These are phyloP conservation scores for Poecilia latipinna DNA, from an alignment of 2,113 vertebrate genomes.

Conservation along the genomic window DNA sequence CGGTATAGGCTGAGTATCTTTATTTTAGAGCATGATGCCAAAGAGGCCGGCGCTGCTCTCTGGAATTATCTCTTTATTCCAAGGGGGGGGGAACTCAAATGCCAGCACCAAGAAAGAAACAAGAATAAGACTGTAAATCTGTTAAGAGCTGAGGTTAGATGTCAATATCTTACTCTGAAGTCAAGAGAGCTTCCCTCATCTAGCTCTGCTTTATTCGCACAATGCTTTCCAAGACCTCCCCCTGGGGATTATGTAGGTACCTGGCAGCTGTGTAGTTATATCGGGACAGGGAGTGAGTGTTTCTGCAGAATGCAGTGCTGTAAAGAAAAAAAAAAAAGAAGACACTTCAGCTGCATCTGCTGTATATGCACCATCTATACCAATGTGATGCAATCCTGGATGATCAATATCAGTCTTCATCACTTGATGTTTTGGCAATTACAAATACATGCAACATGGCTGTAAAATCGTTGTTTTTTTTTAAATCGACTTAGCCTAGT, in stretches of 20 bases:
- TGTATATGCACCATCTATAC: constrained; percentile 31
- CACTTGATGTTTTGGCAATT: neutral
- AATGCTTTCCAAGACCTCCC: constrained; percentile 43
- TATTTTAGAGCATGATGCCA: constrained; percentile 11
- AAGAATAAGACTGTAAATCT: constrained; percentile 52
- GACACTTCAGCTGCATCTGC: constrained; percentile 48
- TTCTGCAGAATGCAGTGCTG: constrained; percentile 56
- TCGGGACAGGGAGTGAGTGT: constrained; percentile 45
- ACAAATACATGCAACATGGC: neutral
- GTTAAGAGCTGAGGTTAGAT: constrained; percentile 54
- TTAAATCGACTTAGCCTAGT: constrained; percentile 2
- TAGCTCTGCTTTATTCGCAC: constrained; percentile 52
- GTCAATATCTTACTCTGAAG: constrained; percentile 58
- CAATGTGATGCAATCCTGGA: constrained; percentile 7
- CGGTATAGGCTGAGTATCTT: constrained; percentile 17
- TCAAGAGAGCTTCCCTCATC: constrained; percentile 49
- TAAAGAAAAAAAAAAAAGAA: constrained; percentile 7
- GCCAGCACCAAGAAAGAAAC: constrained; percentile 32
- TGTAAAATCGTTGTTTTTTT: neutral
- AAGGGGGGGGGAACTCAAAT: constrained; percentile 3
- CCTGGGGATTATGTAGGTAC: constrained; percentile 44
- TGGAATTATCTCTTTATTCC: constrained; percentile 35
- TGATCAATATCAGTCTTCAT: neutral
- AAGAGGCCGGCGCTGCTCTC: constrained; percentile 49
- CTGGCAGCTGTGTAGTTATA: constrained; percentile 45